These are phyloP conservation scores for Caenorhabditis zanzibari DNA, from an alignment of 2,888 invertebrate species.

Conservation along the genomic window DNA sequence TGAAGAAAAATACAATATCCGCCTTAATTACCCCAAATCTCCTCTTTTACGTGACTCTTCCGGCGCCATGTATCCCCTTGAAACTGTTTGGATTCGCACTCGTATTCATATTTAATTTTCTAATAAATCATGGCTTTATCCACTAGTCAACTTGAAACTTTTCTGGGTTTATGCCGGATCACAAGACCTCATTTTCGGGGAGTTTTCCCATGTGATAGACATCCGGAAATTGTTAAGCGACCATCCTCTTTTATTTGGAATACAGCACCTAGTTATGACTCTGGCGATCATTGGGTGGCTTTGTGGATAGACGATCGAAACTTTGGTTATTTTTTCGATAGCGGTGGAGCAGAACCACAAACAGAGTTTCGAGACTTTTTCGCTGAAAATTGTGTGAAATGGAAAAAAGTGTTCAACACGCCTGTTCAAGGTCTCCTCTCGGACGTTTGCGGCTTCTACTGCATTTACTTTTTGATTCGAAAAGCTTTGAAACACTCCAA, in stretches of 20 bases:
- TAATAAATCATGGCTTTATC: slow-evolving; percentile 17
- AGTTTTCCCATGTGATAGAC: background rate
- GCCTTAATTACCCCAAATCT: background rate
- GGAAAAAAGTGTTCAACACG: slow-evolving; percentile 11
- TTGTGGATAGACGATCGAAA: slow-evolving; percentile 25
- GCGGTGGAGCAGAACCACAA: slow-evolving; percentile 1
- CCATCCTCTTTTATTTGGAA: slow-evolving; percentile 39
- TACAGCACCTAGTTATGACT: slow-evolving; percentile 2
- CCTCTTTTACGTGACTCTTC: slow-evolving; percentile 11
- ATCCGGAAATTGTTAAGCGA: background rate
- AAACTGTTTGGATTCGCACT: slow-evolving; percentile 19
- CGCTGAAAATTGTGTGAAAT: slow-evolving; percentile 2
- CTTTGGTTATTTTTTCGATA: slow-evolving; percentile 21
- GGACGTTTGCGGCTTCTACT: slow-evolving; percentile 24
- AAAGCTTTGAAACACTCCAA: slow-evolving; percentile 14
- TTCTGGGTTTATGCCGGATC: background rate
- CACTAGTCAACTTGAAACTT: background rate
- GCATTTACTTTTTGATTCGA: slow-evolving; percentile 24
- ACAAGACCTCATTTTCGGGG: background rate
- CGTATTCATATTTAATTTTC: background rate
- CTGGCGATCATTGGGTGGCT: slow-evolving; percentile 31
- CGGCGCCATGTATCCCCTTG: slow-evolving; percentile 6
- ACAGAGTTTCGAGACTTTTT: slow-evolving; percentile 21
- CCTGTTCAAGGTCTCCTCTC: slow-evolving; percentile 18
- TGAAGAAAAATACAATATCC: slow-evolving; percentile 12